Conservation (phyloP, 1,140 invertebrate genomes). For the Drosophila funebris region DNA sequence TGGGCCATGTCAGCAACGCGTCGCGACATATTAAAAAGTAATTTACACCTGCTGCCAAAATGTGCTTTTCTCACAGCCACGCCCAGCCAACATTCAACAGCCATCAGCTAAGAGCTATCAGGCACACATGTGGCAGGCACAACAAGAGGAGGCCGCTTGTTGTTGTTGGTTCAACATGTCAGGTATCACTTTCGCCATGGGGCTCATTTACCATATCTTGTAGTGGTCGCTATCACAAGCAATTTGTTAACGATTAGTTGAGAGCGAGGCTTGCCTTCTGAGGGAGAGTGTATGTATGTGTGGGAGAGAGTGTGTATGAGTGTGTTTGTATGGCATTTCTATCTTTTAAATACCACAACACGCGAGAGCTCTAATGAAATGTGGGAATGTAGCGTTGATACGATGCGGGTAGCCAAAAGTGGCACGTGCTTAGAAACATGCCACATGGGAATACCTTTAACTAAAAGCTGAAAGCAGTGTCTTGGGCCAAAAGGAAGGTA, state of each 20-base stretch:
- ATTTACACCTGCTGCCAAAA: conserved; percentile 69
- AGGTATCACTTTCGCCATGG: conserved; percentile 30
- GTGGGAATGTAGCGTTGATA: conserved; percentile 32
- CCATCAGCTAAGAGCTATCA: background rate
- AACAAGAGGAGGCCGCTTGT: conserved; percentile 3
- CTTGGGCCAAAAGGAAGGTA: conserved; percentile 11
- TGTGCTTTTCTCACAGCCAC: conserved; percentile 61
- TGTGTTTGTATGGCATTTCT: conserved; percentile 13
- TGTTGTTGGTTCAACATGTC: conserved; percentile 43
- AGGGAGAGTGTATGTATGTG: background rate
- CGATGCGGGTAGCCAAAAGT: conserved; percentile 21
- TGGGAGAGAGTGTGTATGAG: too few relatives aligned
- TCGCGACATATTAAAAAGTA: conserved; percentile 71
- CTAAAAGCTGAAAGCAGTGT: conserved; percentile 9
- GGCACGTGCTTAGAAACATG: conserved; percentile 33
- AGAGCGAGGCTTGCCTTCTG: conserved; percentile 48
- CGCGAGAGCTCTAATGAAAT: conserved; percentile 34
- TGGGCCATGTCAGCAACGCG: conserved; percentile 55
- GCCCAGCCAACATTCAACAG: background rate
- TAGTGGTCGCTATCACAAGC: conserved; percentile 60
- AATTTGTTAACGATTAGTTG: conserved; percentile 79
- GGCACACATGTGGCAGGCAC: conserved; percentile 16
- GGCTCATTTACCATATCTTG: conserved; percentile 53
- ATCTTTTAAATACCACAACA: conserved; percentile 33
- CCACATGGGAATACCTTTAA: conserved; percentile 34